phyloP scores from a whole-genome alignment of 1,140 invertebrate genomes.

The Temnothorax nylanderi region DNA sequence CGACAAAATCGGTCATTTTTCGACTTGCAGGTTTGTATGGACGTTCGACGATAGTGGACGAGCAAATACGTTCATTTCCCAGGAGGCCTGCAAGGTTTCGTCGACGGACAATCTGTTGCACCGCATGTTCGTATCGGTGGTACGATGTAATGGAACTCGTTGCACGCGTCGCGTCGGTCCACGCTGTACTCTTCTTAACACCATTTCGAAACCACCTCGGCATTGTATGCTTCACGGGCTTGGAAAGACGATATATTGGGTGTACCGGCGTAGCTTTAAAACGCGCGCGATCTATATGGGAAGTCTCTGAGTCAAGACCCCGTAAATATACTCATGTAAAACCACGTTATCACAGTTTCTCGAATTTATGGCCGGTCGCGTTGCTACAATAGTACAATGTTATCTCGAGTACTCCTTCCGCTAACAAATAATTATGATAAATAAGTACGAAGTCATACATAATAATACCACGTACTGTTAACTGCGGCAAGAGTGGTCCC shows the following conservation, averaged over 20 bases:
- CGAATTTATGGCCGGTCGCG: not conserved
- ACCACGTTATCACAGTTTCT: not conserved
- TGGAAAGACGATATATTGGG: not conserved
- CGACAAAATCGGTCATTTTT: slow-evolving; percentile 20
- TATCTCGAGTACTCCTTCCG: not conserved
- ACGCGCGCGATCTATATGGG: too few relatives aligned
- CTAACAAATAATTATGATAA: not conserved
- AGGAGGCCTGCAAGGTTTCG: not conserved
- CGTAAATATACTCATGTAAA: not conserved
- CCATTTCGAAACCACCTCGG: not conserved
- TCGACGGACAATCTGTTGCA: not conserved
- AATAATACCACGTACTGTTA: slow-evolving; percentile 62
- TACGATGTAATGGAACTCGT: not conserved
- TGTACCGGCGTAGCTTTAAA: not conserved
- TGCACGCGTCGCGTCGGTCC: not conserved
- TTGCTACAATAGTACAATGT: not conserved
- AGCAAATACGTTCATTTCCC: not conserved
- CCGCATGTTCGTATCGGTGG: not conserved
- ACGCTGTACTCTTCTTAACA: not conserved
- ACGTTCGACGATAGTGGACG: not conserved
- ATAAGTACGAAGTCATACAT: slow-evolving; percentile 2
- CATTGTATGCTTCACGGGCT: not conserved
- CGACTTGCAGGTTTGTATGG: not conserved
- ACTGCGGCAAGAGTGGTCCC: slow-evolving; percentile 47
- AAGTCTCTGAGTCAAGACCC: not conserved